phyloP scores from a whole-genome alignment of 2,113 vertebrate genomes.

The Procavia capensis region DNA sequence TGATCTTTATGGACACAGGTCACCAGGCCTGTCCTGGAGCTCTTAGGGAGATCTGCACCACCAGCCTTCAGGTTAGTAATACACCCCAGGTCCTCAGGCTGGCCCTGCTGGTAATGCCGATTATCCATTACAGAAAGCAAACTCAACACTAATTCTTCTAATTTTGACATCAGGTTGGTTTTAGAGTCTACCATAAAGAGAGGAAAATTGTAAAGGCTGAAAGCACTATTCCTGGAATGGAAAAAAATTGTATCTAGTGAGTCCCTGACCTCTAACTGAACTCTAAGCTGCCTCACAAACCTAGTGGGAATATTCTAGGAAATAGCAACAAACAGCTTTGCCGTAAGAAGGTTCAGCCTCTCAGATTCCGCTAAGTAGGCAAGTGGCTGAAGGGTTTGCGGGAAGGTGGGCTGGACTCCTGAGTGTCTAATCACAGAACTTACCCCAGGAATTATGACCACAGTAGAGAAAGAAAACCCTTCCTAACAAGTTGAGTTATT shows the following conservation, averaged over 20 bases:
- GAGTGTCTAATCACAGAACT: neutral
- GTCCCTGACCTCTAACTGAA: accelerated
- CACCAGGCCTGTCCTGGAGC: too few species aligned
- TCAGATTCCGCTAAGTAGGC: neutral
- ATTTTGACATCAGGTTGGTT: neutral
- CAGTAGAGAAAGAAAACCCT: neutral
- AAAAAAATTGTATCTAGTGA: neutral
- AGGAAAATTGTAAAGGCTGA: neutral
- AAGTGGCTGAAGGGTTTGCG: neutral
- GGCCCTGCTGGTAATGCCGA: too few species aligned
- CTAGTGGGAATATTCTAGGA: neutral
- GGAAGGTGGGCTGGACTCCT: neutral
- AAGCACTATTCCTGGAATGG: too few species aligned
- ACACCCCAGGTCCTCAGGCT: neutral
- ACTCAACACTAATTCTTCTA: neutral
- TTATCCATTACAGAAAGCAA: neutral
- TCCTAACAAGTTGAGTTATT: neutral
- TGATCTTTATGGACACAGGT: too few species aligned
- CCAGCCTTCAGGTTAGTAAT: too few species aligned
- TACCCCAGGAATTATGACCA: neutral
- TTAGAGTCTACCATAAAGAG: neutral
- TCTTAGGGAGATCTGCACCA: too few species aligned
- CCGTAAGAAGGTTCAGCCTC: neutral
- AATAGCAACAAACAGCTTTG: neutral
- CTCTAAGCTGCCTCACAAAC: neutral